phyloP scores from a whole-genome alignment of 2,797 vertebrate genomes.

The Alfaro cultratus region DNA sequence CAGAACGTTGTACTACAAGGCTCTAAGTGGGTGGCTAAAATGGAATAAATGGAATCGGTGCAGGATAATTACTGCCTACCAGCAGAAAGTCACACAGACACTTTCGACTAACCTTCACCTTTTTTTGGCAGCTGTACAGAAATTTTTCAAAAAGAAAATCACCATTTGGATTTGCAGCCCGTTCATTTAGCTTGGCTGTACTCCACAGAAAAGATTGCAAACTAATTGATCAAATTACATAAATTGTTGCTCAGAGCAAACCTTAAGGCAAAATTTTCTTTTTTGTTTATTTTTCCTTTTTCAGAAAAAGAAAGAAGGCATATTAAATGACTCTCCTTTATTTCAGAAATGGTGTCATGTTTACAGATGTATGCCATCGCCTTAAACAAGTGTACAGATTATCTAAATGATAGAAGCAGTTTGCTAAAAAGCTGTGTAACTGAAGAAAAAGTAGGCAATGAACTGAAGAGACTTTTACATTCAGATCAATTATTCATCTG shows the following conservation, averaged over 20 bases:
- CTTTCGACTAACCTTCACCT: conserved; percentile 50
- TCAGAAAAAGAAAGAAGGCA: background rate
- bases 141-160: conserved; percentile 29
- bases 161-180: background rate
- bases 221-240: conserved; percentile 3
- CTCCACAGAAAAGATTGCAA: background rate
- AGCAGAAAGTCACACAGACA: conserved; percentile 45
- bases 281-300: background rate
- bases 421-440: background rate
- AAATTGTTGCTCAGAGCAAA: background rate
- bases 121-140: conserved; percentile 27
- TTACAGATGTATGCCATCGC: background rate
- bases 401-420: background rate
- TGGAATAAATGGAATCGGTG: conserved; percentile 59
- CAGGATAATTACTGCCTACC: conserved; percentile 48
- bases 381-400: background rate
- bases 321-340: background rate
- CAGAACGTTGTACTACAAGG: conserved; percentile 45
- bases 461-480: background rate
- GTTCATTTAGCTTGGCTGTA: background rate
- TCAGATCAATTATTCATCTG: background rate
- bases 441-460: background rate
- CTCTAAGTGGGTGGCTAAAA: conserved; percentile 39
- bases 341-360: background rate
- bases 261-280: background rate